Evolutionary conservation across 2,113 vertebrate species (phyloP).

Genomic region (Sorex fumeus): DNA sequence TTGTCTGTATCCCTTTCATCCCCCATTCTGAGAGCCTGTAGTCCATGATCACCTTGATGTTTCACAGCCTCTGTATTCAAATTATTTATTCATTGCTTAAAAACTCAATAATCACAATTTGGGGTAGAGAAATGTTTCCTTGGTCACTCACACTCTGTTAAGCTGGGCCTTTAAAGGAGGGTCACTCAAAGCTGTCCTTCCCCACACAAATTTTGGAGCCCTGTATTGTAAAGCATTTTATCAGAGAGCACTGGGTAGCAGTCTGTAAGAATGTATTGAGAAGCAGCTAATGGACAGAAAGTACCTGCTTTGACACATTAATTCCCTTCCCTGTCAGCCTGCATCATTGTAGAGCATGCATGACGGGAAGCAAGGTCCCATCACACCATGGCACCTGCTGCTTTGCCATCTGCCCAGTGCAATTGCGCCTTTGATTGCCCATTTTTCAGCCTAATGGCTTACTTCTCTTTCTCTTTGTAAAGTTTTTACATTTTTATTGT

Average conservation of each 20-base stretch:
- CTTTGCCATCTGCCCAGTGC: slow-evolving; percentile 95
- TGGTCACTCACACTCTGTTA: slow-evolving; percentile 81
- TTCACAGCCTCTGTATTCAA: slow-evolving; percentile 89
- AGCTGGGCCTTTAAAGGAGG: slow-evolving; percentile 72
- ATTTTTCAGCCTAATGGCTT: slow-evolving; percentile 92
- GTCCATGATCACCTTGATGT: slow-evolving; percentile 87
- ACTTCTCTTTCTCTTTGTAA: slow-evolving; percentile 87
- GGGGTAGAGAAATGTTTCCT: slow-evolving; percentile 84
- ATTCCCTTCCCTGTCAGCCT: slow-evolving; percentile 95
- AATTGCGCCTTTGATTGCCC: slow-evolving; percentile 90
- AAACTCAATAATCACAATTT: slow-evolving; percentile 85
- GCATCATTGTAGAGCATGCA: slow-evolving; percentile 92
- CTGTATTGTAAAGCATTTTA: slow-evolving; percentile 79
- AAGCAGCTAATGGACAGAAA: slow-evolving; percentile 93
- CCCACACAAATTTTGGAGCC: slow-evolving; percentile 49
- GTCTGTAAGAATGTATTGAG: slow-evolving; percentile 83
- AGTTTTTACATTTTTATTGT: slow-evolving; percentile 88
- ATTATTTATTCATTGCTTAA: slow-evolving; percentile 90
- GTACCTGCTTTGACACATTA: slow-evolving; percentile 92
- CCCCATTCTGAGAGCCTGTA: slow-evolving; percentile 57
- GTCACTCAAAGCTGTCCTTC: slow-evolving; percentile 69
- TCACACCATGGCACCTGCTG: slow-evolving; percentile 94
- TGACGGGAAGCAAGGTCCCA: slow-evolving; percentile 93
- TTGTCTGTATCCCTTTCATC: slow-evolving; percentile 84
- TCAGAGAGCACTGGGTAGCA: slow-evolving; percentile 84